Evolutionary conservation across 2,888 invertebrate genomes (phyloP).

Genomic region (Stenotaenia linearis): DNA sequence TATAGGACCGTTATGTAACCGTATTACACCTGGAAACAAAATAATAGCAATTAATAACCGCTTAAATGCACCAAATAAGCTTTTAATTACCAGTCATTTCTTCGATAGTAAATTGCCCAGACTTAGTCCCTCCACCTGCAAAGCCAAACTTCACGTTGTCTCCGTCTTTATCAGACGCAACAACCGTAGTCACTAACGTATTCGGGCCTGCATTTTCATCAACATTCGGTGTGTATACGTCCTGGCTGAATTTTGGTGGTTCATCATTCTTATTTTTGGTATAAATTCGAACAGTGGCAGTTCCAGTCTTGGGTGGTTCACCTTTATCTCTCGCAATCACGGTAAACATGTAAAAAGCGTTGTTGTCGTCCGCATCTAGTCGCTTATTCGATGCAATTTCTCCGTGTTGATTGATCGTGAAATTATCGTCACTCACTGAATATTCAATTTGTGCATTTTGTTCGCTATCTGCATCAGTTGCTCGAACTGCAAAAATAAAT

Average conservation of each 20-base stretch:
- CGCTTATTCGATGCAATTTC: constrained; percentile 89
- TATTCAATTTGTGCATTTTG: constrained; percentile 93
- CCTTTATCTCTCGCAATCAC: constrained; percentile 94
- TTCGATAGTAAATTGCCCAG: constrained; percentile 90
- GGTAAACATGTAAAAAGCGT: constrained; percentile 89
- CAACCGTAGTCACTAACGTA: constrained; percentile 90
- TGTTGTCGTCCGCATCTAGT: constrained; percentile 91
- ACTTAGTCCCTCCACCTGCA: constrained; percentile 76
- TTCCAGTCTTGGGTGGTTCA: constrained; percentile 83
- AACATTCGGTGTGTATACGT: constrained; percentile 92
- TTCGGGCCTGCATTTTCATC: constrained; percentile 94
- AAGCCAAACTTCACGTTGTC: constrained; percentile 86
- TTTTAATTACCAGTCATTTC: constrained; percentile 66
- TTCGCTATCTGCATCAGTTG: constrained; percentile 91
- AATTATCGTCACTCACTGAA: constrained; percentile 85
- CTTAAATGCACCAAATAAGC: not conserved
- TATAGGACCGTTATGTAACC: constrained; percentile 78
- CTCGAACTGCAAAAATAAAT: constrained; percentile 59
- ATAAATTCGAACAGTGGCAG: constrained; percentile 88
- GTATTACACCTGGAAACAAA: constrained; percentile 66
- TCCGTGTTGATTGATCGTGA: constrained; percentile 86
- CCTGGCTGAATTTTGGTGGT: constrained; percentile 92
- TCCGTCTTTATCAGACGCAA: constrained; percentile 95
- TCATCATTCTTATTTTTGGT: constrained; percentile 99
- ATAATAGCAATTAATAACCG: not conserved